Evolutionary conservation across 2,888 invertebrate species (phyloP).

Genomic region (Hypercompe scribonia): DNA sequence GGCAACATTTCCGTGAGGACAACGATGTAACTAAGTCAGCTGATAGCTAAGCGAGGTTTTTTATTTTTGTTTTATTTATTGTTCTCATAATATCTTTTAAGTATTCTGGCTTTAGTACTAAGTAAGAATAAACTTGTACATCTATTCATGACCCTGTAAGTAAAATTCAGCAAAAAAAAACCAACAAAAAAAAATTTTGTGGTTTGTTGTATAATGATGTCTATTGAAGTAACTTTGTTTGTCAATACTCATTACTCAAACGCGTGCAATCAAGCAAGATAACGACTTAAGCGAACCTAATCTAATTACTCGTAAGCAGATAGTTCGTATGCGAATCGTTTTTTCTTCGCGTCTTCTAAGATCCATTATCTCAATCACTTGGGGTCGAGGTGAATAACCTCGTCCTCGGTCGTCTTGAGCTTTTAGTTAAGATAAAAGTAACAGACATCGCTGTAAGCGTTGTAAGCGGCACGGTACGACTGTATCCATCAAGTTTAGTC

Average conservation of each 20-base stretch:
- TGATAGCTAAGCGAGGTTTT: too few relatives aligned
- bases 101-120: too few relatives aligned
- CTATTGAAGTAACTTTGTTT: neutral
- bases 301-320: slow-evolving; percentile 23
- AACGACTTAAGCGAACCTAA: neutral
- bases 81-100: too few relatives aligned
- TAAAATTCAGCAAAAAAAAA: neutral
- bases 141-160: too few relatives aligned
- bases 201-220: neutral
- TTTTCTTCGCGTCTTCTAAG: slow-evolving; percentile 28
- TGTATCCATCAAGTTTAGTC: slow-evolving; percentile 71
- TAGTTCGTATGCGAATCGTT: slow-evolving; percentile 32
- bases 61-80: too few relatives aligned
- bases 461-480: slow-evolving; percentile 52
- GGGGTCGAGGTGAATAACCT: slow-evolving; percentile 42
- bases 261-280: neutral
- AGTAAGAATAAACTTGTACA: too few relatives aligned
- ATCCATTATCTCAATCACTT: slow-evolving; percentile 44
- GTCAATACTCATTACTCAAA: neutral
- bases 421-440: slow-evolving; percentile 61
- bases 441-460: slow-evolving; percentile 57
- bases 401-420: slow-evolving; percentile 44
- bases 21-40: too few relatives aligned
- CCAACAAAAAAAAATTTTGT: neutral
- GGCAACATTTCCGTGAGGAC: too few relatives aligned